Conservation (phyloP, 2,113 vertebrate species). For the Aegithalos caudatus region DNA sequence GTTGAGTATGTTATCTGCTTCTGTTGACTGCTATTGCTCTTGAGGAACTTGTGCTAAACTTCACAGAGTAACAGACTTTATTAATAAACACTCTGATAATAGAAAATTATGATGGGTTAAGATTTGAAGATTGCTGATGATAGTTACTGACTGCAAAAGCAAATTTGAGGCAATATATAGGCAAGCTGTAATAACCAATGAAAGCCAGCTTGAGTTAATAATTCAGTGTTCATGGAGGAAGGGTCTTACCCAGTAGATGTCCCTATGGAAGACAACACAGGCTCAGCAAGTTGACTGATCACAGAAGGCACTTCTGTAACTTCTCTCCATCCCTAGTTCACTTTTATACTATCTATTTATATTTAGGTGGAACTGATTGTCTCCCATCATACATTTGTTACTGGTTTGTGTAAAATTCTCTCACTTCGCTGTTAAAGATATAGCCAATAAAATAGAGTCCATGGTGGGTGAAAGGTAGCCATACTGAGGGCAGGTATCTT, state of each 20-base stretch:
- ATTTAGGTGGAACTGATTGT: not conserved
- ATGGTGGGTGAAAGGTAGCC: not conserved
- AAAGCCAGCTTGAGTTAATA: not conserved
- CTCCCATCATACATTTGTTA: not conserved
- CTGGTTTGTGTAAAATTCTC: not conserved
- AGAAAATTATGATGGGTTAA: not conserved
- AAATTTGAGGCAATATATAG: not conserved
- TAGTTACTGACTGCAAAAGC: not conserved
- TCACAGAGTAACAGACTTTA: not conserved
- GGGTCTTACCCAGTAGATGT: not conserved
- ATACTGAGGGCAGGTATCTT: not conserved
- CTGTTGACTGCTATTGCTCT: not conserved
- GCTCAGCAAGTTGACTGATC: not conserved
- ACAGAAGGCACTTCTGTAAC: not conserved
- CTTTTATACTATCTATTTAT: not conserved
- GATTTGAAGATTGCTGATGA: not conserved
- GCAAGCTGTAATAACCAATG: not conserved
- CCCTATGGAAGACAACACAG: not conserved
- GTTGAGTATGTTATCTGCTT: not conserved
- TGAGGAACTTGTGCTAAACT: not conserved
- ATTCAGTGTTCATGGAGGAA: not conserved
- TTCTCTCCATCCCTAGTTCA: not conserved
- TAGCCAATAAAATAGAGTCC: accelerated
- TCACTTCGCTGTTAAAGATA: accelerated
- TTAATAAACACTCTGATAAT: not conserved